Base-by-base conservation (phyloP, 2,113 vertebrate species). In the Lepidothrix coronata region DNA sequence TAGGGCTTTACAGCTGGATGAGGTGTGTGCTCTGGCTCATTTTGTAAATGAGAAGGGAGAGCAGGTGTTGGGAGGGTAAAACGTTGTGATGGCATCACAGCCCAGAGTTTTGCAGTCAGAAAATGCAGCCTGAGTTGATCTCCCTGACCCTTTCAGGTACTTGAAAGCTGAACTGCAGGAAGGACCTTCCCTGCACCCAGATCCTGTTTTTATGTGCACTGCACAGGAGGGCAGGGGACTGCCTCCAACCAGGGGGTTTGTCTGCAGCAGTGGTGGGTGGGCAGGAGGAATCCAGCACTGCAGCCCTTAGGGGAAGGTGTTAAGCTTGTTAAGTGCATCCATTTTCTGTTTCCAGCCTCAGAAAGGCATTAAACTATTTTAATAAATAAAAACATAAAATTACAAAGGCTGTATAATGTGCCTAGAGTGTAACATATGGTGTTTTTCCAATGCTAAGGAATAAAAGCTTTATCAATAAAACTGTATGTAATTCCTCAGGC, bases 401-500 rank as follows among this genome's bases (percentile, higher is more conserved):
- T 43, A 80, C 8, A 35, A 72, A 63, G 63, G 63, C 24, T 39
- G 33, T 39, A 80, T 63, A 80, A 67, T 1, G 1, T 84, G 31
- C 58, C 49, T 58, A 17, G 27, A 67, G 23, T 58, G n/a, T 61
- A 66, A 62, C 23, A 24, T 54, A 52, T 3, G 7, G 24, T 84
- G 33, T 67, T 92, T 94, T 84, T 67, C 67, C 11, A 52, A 28
- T 55, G 51, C 4, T 41, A 23, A 35, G 13, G 12, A 55, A 63
- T 55, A 81, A 91, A 92, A 91, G 17, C 35, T 59, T 92, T 71
- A 35, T 94, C 30, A 88, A 54, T 83, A 94, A 59, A 24, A 51
- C 28, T 17, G 10, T 55, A 73, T 84, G 71, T 87, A 94, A 97
- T 84, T 78, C 58, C 22, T 88, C 77, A 85, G 85, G 66, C 51